A percentile compares a stretch with the other conserved stretches of the same genome.
Evolutionary conservation across 2,113 vertebrate genomes (phyloP).

Genomic region (Uropsilus gracilis): DNA sequence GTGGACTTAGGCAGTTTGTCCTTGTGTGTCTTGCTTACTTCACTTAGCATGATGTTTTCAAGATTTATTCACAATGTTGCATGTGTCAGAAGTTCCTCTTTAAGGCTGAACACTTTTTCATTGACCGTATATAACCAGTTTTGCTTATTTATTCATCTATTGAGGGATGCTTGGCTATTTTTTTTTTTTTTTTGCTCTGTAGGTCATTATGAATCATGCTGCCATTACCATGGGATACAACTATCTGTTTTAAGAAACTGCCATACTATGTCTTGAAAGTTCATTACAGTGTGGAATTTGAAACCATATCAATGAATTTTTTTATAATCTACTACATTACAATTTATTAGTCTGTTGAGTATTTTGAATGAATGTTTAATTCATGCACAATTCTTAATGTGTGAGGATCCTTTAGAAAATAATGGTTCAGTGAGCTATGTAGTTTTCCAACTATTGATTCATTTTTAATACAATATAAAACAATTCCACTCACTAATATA

Average conservation of each 20-base stretch:
- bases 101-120: background rate
- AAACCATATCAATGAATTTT: background rate
- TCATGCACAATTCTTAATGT: background rate
- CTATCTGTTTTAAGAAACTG: background rate
- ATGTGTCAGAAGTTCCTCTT: background rate
- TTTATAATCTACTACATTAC: background rate
- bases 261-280: background rate
- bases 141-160: background rate
- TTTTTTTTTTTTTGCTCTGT: too few species aligned
- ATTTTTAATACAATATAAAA: background rate
- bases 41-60: background rate
- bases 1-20: background rate
- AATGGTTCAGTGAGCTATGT: background rate
- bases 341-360: background rate
- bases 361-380: background rate
- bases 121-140: background rate
- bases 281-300: background rate
- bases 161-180: background rate
- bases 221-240: background rate
- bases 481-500: background rate
- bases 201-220: background rate
- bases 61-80: background rate
- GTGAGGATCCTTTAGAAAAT: background rate
- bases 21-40: background rate
- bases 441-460: constrained; percentile 1